Evolutionary conservation across 2,888 invertebrate genomes (phyloP).

Genomic region (Hermodice carunculata): DNA sequence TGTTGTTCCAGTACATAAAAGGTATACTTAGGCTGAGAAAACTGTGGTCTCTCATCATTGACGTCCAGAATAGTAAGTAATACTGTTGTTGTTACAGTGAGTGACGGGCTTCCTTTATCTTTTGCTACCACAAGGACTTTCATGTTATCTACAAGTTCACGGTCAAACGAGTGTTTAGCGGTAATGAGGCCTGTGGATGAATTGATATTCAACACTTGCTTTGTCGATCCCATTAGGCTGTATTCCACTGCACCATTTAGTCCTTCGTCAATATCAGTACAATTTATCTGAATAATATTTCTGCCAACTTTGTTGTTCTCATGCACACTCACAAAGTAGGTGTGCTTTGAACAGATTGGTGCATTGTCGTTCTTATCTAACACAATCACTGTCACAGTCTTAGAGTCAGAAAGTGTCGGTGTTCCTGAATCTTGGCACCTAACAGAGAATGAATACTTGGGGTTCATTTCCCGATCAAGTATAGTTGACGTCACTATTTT

Average conservation of each 20-base stretch:
- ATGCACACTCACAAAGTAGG: slow-evolving; percentile 4
- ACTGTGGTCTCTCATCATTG: too few relatives aligned
- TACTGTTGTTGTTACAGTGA: too few relatives aligned
- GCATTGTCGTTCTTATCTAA: slow-evolving; percentile 81
- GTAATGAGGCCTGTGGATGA: slow-evolving; percentile 17
- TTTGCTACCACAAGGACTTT: too few relatives aligned
- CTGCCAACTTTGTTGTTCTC: slow-evolving; percentile 9
- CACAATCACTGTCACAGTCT: slow-evolving; percentile 80
- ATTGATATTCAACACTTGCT: slow-evolving; percentile 8
- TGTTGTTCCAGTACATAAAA: too few relatives aligned
- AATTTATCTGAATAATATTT: slow-evolving; percentile 10
- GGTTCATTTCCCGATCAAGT: slow-evolving; percentile 32
- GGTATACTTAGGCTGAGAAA: too few relatives aligned
- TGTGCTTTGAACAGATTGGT: slow-evolving; percentile 9
- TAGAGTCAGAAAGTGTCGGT: slow-evolving; percentile 69
- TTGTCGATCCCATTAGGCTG: slow-evolving; percentile 5
- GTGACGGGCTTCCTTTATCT: too few relatives aligned
- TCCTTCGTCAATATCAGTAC: slow-evolving; percentile 6
- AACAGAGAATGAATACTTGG: slow-evolving; percentile 14
- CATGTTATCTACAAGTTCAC: slow-evolving; percentile 1
- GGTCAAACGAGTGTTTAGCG: slow-evolving; percentile 12
- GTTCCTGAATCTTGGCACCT: slow-evolving; percentile 30
- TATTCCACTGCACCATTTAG: slow-evolving; percentile 21
- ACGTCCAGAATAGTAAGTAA: too few relatives aligned
- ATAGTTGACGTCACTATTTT: slow-evolving; percentile 28